Percentiles rank a stretch among this genome's conserved stretches.
Evolutionary conservation across 64 coral and sea anemone species (phyloP).

Genomic region (Montipora capricornis): DNA sequence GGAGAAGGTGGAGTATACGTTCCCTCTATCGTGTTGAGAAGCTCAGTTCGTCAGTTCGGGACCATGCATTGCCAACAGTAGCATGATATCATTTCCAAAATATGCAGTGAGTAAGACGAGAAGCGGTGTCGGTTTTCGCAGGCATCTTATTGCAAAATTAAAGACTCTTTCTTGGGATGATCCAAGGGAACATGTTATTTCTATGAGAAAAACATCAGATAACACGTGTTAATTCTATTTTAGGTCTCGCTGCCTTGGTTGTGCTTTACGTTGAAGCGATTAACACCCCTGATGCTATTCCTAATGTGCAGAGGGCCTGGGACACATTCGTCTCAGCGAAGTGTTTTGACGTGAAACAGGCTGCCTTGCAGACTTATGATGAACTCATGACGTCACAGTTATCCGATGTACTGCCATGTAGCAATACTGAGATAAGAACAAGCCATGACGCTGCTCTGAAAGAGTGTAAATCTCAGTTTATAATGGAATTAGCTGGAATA

Average conservation of each 20-base stretch:
- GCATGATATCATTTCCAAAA: slow-evolving; percentile 8
- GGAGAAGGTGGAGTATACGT: slow-evolving; percentile 61
- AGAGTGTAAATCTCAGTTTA: slow-evolving; percentile 47
- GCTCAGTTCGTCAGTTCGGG: not conserved
- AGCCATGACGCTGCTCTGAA: slow-evolving; percentile 39
- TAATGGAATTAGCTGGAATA: slow-evolving; percentile 40
- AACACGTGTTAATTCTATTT: not conserved
- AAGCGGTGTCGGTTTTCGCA: not conserved
- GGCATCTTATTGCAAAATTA: too few relatives aligned
- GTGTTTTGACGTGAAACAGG: slow-evolving; percentile 47
- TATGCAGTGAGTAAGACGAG: not conserved
- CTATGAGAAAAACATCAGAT: too few relatives aligned
- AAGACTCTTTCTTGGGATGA: too few relatives aligned
- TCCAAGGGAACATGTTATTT: too few relatives aligned
- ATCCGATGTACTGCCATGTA: slow-evolving; percentile 51
- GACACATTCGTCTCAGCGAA: slow-evolving; percentile 64
- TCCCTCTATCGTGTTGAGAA: not conserved
- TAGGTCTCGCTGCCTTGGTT: slow-evolving; percentile 69
- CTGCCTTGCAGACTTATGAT: slow-evolving; percentile 53
- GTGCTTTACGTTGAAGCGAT: slow-evolving; percentile 70
- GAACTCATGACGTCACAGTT: slow-evolving; percentile 52
- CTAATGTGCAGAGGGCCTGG: slow-evolving; percentile 81
- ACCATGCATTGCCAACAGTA: not conserved
- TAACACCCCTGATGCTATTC: slow-evolving; percentile 78
- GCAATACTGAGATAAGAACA: slow-evolving; percentile 34